A percentile compares a stretch with the other conserved stretches of the same genome.
phyloP scores from a whole-genome alignment of 2,797 vertebrate genomes.

The Malacoctenus gilli region DNA sequence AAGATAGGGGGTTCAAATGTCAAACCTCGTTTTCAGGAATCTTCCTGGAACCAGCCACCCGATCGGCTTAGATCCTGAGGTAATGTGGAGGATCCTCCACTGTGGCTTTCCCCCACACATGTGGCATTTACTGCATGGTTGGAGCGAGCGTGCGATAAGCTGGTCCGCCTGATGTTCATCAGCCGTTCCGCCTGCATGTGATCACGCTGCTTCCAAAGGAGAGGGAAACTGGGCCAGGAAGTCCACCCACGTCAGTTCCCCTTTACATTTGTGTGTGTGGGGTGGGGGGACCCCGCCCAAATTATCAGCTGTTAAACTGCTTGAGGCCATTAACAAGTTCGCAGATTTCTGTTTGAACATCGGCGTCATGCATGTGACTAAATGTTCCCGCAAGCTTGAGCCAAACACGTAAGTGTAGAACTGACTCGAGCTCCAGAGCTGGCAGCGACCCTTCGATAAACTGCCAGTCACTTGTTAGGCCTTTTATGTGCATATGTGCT shows the following conservation, averaged over 20 bases:
- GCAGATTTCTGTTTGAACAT: neutral
- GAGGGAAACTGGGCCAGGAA: neutral
- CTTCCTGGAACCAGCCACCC: no score
- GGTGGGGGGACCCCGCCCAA: no score
- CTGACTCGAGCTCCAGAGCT: neutral
- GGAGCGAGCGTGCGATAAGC: no score
- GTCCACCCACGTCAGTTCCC: no score
- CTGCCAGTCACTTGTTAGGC: neutral
- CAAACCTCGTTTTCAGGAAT: no score
- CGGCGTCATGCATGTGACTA: neutral
- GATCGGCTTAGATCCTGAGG: no score
- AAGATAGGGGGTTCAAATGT: no score
- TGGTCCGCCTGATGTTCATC: neutral
- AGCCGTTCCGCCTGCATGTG: neutral
- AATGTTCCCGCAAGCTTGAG: neutral
- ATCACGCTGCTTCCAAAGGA: neutral
- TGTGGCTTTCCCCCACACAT: no score
- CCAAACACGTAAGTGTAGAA: constrained; percentile 3
- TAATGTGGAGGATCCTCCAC: no score
- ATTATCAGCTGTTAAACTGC: no score
- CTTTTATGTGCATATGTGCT: neutral
- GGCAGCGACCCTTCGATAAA: neutral
- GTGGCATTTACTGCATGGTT: no score
- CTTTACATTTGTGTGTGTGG: no score
- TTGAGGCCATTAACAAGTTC: neutral